Evolutionary conservation across 1,140 invertebrate species (phyloP).

Genomic region (Drosophila takahashii): DNA sequence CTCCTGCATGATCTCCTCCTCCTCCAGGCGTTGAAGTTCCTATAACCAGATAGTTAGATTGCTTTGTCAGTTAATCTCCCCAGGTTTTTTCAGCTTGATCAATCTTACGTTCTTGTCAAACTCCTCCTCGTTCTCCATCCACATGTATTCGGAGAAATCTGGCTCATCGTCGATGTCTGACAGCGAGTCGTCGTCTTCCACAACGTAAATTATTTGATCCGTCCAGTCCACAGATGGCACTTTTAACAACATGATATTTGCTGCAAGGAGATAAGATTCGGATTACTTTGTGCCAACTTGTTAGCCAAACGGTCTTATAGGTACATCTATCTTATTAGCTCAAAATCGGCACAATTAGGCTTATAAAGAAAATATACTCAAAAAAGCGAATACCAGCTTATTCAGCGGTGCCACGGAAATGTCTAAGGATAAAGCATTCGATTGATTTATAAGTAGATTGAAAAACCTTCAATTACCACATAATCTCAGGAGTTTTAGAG

Average conservation of each 20-base stretch:
- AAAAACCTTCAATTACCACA: neutral
- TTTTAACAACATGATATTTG: constrained; percentile 77
- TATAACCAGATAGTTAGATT: constrained; percentile 68
- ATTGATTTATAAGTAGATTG: neutral
- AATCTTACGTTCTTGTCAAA: constrained; percentile 92
- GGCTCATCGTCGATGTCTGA: constrained; percentile 86
- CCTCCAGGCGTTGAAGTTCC: constrained; percentile 93
- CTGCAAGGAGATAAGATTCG: constrained; percentile 28
- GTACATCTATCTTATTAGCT: neutral
- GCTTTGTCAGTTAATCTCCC: neutral
- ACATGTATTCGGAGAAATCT: constrained; percentile 95
- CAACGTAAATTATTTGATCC: constrained; percentile 81
- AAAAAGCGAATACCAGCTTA: neutral
- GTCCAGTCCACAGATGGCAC: constrained; percentile 84
- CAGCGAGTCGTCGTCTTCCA: constrained; percentile 86
- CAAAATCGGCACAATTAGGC: neutral
- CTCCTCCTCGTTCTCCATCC: constrained; percentile 96
- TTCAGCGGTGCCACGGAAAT: neutral
- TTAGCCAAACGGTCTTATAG: neutral
- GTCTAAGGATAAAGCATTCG: neutral
- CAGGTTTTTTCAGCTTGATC: neutral
- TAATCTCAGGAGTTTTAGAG: constrained; percentile 7
- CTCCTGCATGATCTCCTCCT: constrained; percentile 94
- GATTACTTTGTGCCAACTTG: neutral
- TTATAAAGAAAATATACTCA: neutral